Base-by-base conservation (phyloP, 2,888 invertebrate species). In the Athalia cordata region DNA sequence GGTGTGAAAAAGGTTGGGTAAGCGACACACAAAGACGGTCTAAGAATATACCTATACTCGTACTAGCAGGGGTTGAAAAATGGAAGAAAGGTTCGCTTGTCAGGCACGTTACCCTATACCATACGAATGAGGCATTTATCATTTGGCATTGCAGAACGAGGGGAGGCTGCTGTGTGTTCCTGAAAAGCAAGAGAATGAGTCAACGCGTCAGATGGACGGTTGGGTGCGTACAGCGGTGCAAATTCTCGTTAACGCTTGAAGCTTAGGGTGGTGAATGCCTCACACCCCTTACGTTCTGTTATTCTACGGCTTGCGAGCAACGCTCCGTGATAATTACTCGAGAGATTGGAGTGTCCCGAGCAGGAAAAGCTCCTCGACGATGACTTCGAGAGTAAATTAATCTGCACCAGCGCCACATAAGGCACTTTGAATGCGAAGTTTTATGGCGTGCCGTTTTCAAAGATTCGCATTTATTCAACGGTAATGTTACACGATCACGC, bases 181-280 rank as follows among this genome's bases (percentile, higher is more conserved):
- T 49, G 61, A 52, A 61, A 64, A 49, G 45, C 61, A 15, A 62
- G 61, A 62, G 75, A 75, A 75, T 75, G 75, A 75, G 62, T 75
- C 75, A 75, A 75, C 75, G 75, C 75, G 75, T 62, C 75, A 75
- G 62, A 75, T 64, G 75, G 49, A 75, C 64, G 50, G 43, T 49
- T 7, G 62, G 50, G 75, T 59, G 59, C 11, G 72, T 59, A 29
- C 29, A 47, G 29, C 29, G 68, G 72, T 72, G 72, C 72, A 52
- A 75, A 75, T 75, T 64, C 75, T 75, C 75, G 75, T 75, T 75
- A 75, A 61, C 72, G 62, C 62, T 45, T 64, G 49, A 52, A 75
- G 75, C 75, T 75, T 75, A 64, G 75, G 75, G 75, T 75, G 11
- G 11, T 50, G 75, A 64, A 75, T 64, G 62, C 29, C 50, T 13